These are phyloP conservation scores for Tragelaphus strepsiceros DNA, from an alignment of 2,113 vertebrate species.

Conservation along the genomic window DNA sequence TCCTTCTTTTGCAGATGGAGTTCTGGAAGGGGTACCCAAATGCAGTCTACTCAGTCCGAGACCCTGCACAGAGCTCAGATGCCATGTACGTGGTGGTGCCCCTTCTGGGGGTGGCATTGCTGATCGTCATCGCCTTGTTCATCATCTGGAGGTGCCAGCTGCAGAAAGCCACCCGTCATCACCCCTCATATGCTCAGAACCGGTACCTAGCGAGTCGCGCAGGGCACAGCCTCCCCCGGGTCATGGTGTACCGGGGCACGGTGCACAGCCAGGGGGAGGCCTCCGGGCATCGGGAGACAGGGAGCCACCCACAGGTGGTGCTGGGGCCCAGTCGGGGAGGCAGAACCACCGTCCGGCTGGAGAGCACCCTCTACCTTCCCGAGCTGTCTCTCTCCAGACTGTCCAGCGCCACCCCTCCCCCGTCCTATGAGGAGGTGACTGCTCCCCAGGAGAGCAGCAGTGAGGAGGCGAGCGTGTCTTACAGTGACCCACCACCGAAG, in stretches of 20 bases:
- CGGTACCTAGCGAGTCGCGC: slow-evolving; percentile 86
- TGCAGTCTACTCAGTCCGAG: slow-evolving; percentile 85
- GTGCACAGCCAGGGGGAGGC: slow-evolving; percentile 78
- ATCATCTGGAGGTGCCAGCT: slow-evolving; percentile 94
- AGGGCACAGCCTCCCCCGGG: slow-evolving; percentile 86
- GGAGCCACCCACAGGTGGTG: slow-evolving; percentile 41
- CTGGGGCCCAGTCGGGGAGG: slow-evolving; percentile 64
- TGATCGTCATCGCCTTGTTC: slow-evolving; percentile 91
- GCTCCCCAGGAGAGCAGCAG: slow-evolving; percentile 87
- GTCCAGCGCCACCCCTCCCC: slow-evolving; percentile 89
- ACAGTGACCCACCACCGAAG: slow-evolving; percentile 88
- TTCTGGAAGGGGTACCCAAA: slow-evolving; percentile 88
- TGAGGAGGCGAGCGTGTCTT: slow-evolving; percentile 85
- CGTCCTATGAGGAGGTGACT: slow-evolving; percentile 92
- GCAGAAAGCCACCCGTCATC: slow-evolving; percentile 89
- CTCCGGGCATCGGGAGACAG: slow-evolving; percentile 60
- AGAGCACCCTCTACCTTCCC: slow-evolving; percentile 81
- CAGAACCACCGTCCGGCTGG: slow-evolving; percentile 65
- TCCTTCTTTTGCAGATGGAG: slow-evolving; percentile 84
- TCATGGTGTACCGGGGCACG: slow-evolving; percentile 88
- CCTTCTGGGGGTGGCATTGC: slow-evolving; percentile 88
- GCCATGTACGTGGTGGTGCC: slow-evolving; percentile 90
- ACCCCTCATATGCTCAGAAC: slow-evolving; percentile 88
- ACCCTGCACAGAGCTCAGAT: slow-evolving; percentile 81
- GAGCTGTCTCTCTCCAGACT: slow-evolving; percentile 86